Evolutionary conservation across 2,113 vertebrate genomes (phyloP), one percentile per base, ranked within the genome.

Genomic region (Daphoenositta chrysoptera): DNA sequence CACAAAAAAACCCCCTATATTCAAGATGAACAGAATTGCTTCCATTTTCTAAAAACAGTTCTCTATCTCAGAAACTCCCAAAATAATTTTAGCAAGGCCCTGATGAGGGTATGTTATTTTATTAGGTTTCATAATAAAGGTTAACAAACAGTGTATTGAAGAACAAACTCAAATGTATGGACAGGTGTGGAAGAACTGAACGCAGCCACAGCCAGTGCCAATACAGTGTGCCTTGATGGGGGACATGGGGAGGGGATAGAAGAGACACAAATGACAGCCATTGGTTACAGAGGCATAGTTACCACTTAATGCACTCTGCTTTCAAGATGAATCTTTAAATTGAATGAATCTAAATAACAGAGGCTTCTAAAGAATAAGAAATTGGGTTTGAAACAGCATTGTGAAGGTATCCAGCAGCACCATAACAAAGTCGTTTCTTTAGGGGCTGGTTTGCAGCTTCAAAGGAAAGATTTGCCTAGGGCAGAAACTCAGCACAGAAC

Each of bases 291-390:
- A 89, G 31, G 81, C 70, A 83, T 31, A 50, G 84, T 91, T 73
- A 95, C 82, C 88, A 93, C 94, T 96, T 95, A 94, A 96, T 64
- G 83, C 95, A 96, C 81, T 81, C 86, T 68, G 78, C 86, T 97
- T 97, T 96, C 76, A 89, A 87, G 84, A 79, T 89, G 73, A 94
- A 93, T 96, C 95, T 97, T 94, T 94, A 97, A 96, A 94, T 68
- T 94, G 83, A 95, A 87, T 89, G 28, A 92, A 88, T 96, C 95
- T 92, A 97, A 97, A 96, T 94, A 97, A 96, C 77, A 94, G 80
- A 97, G 84, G 65, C 66, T 91, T 96, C 94, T 97, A 96, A 97
- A 90, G 94, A 97, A 96, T 94, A 90, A 97, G 89, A 95, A 96
- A 97, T 58, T 81, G 76, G 66, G 72, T 90, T 96, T 97, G 90